Base-by-base conservation (phyloP, 2,797 vertebrate genomes). In the Coluber constrictor region DNA sequence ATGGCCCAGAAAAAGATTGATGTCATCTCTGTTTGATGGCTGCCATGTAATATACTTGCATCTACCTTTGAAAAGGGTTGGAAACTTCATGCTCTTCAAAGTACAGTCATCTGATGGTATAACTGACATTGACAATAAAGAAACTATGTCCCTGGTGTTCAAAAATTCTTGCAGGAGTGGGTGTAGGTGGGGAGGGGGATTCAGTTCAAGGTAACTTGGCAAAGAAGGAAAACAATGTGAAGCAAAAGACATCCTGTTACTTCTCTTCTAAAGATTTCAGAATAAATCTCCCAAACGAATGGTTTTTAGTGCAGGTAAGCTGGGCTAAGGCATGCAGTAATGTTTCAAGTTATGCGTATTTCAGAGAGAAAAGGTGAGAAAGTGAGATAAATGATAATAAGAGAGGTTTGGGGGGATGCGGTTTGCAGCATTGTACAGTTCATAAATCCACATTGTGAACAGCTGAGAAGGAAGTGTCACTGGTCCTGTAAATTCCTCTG, bases 401-500 rank as follows among this genome's bases (percentile, higher is more conserved):
- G 90, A 93, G 90, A 91, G 91, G 37, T 61, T 92, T 66, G 29
- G 86, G 12, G 5, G 27, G 61, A 12, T 29, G 10, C 91, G 79
- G 59, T 37, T 79, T 90, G 57, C 89, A 27, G 56, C 2, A 12
- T 83, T 32, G 23, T 55, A 89, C 90, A 66, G 94, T 70, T 55
- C 92, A 57, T 88, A 91, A 89, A 94, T 59, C 92, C 91, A 87
- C 0, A 47, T 87, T 94, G 92, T 86, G 2, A 5, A 88, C 89
- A 63, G 87, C 79, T 12, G 37, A 83, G 27, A 51, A 51, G 1
- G 0, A 0, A 66, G 27, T 59, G 51, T 59, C 0, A 0, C 93
- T 90, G 74, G 43, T 57, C 59, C 23, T 63, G 63, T 91, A 95
- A 97, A 96, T 95, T 94, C 95, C 1, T 4, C 88, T 66, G 92